Evolutionary conservation across 2,888 invertebrate genomes (phyloP).

Genomic region (Cephus pygmeus): DNA sequence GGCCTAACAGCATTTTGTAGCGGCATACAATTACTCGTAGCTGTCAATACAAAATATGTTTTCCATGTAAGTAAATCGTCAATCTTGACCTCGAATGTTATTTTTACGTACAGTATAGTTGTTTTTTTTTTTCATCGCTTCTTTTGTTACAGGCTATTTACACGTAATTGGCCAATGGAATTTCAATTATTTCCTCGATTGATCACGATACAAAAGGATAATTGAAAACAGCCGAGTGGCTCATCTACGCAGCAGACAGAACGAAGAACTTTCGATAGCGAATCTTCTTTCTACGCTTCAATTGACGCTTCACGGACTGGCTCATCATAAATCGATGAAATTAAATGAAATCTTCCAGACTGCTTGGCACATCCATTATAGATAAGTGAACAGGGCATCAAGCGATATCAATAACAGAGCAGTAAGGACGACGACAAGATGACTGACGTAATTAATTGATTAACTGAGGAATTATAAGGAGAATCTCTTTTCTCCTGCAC

Average conservation of each 20-base stretch:
- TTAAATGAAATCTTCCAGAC: neutral
- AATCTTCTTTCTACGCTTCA: neutral
- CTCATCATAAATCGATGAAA: neutral
- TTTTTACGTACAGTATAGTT: neutral
- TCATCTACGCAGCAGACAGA: neutral
- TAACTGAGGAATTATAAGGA: neutral
- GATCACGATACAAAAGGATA: neutral
- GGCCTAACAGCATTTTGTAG: neutral
- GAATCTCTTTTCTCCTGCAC: neutral
- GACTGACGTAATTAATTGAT: neutral
- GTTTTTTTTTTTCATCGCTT: neutral
- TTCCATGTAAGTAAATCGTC: neutral
- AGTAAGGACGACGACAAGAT: neutral
- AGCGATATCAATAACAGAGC: neutral
- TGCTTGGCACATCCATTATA: neutral
- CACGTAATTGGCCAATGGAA: neutral
- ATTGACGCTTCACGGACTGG: neutral
- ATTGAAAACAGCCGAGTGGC: slow-evolving; percentile 4
- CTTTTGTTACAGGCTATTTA: neutral
- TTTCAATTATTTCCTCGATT: neutral
- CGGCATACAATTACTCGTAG: neutral
- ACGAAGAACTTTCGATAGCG: neutral
- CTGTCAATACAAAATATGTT: neutral
- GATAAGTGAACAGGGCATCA: neutral
- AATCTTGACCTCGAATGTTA: neutral